These are phyloP conservation scores for Phasianus colchicus DNA, from an alignment of 2,113 vertebrate species.

Conservation along the genomic window DNA sequence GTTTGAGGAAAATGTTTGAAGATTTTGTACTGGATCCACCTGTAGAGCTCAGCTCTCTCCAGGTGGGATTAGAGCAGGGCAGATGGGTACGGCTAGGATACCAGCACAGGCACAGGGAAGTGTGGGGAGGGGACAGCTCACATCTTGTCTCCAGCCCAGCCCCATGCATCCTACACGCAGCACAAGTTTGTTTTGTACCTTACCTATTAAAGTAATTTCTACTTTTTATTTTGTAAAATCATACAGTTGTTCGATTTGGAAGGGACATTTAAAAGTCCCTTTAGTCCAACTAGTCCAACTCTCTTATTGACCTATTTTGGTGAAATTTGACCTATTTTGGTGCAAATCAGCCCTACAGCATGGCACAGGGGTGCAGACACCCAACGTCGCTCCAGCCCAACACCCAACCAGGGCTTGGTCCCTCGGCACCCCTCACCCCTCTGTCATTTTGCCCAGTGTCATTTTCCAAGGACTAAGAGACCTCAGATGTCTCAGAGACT, in stretches of 20 bases:
- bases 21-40: neutral
- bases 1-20: neutral
- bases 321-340: neutral
- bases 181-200: neutral
- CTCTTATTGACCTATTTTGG: too few species aligned
- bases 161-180: too few species aligned
- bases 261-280: too few species aligned
- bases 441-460: neutral
- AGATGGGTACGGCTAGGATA: fast-evolving
- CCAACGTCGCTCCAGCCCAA: neutral
- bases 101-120: neutral
- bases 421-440: neutral
- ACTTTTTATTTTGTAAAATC: too few species aligned
- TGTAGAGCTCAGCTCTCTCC: neutral
- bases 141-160: too few species aligned
- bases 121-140: too few species aligned
- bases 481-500: neutral
- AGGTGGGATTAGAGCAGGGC: fast-evolving
- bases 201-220: too few species aligned
- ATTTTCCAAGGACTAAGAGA: neutral
- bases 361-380: neutral
- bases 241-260: too few species aligned
- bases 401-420: neutral
- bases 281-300: too few species aligned
- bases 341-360: neutral